These are phyloP conservation scores for Natator depressus DNA, from an alignment of 2,113 vertebrate species.

Conservation along the genomic window DNA sequence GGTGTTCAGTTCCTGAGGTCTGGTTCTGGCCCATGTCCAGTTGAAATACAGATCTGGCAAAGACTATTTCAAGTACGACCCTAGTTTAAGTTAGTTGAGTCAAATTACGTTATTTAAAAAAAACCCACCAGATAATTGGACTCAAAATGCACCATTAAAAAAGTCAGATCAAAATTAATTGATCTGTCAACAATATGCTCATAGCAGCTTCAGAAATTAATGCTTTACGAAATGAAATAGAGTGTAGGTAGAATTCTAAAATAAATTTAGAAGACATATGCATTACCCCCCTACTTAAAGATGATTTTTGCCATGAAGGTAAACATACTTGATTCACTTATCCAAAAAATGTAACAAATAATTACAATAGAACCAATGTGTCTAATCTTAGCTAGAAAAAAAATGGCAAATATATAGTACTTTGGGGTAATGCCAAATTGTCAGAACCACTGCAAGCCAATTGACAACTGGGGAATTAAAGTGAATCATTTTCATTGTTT, in stretches of 20 bases:
- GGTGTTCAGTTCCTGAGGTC: background rate
- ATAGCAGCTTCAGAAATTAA: background rate
- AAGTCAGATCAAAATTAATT: background rate
- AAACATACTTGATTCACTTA: background rate
- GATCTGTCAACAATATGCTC: background rate
- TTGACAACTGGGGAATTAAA: background rate
- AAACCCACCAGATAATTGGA: background rate
- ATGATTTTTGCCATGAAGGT: background rate
- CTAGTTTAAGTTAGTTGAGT: background rate
- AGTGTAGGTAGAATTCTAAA: background rate
- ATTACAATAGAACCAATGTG: background rate
- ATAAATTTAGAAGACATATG: background rate
- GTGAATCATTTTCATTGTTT: background rate
- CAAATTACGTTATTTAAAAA: background rate
- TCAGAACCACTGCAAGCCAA: background rate
- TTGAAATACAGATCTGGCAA: background rate
- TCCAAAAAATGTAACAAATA: background rate
- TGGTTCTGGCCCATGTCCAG: background rate
- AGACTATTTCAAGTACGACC: background rate
- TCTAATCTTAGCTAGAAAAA: background rate
- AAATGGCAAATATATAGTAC: accelerated
- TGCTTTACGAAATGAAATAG: background rate
- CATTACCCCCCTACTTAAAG: background rate
- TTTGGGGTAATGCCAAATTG: background rate
- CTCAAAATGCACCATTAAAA: background rate